Base-by-base conservation (phyloP, 92 coral and sea anemone genomes). In the Palythoa caribaeorum region DNA sequence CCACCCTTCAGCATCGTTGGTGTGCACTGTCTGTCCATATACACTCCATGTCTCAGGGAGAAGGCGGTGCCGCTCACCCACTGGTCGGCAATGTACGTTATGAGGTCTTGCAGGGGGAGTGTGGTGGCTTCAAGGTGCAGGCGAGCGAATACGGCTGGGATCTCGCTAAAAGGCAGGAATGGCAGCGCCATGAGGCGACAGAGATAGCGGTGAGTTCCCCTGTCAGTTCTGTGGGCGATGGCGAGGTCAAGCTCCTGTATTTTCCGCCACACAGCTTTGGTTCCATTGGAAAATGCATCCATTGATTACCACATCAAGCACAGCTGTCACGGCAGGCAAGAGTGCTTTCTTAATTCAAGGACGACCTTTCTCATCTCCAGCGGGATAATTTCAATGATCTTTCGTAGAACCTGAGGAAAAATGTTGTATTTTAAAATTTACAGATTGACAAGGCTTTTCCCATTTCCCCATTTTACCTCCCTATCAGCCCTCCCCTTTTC, bases 1-100 rank as follows among this genome's bases (percentile, higher is more conserved):
- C n/a, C n/a, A n/a, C n/a, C n/a, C n/a, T n/a, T n/a, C n/a, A 80
- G 87, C 89, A 28, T 93, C 90, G 76, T 91, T 91, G 40, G 96
- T 93, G 13, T 89, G 38, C n/a, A 89, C 81, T 19, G 94, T 76
- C 35, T 84, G 81, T 5, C 69, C 70, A 53, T n/a, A 93, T 0
- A 88, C 85, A 51, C 91, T 80, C 92, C 94, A 89, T 70, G 86
- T 72, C 47, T 66, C 76, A 28, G 92, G 83, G 1, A 83, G 85
- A 44, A 83, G 54, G 63, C 73, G 1, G 71, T 28, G 47, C 85
- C 78, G 55, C 51, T 35, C 5, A 91, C 81, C 94, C 96, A 91
- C 13, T 90, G 87, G 71, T 77, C 70, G 10, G 59, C 35, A 59
- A 93, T 48, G 36, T 91, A 89, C 10, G 36, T 3, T 1, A 78